Evolutionary conservation across 2,797 vertebrate genomes (phyloP).

Genomic region (Furcifer pardalis): DNA sequence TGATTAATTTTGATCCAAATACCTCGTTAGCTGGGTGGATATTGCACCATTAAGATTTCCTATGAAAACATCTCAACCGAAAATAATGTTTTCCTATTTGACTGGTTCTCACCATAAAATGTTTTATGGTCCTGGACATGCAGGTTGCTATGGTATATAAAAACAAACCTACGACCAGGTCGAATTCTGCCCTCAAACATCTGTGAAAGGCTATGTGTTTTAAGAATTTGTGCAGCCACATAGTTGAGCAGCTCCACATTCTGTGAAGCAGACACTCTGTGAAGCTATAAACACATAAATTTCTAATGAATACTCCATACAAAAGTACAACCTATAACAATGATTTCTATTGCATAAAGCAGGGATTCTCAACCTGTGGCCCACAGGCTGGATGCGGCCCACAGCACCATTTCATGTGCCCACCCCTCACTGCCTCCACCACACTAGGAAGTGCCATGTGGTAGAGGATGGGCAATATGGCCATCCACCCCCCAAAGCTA

Average conservation of each 20-base stretch:
- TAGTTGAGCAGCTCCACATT: background rate
- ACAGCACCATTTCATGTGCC: no score
- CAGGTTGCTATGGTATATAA: constrained; percentile 13
- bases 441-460: no score
- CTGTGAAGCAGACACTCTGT: background rate
- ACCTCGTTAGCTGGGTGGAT: background rate
- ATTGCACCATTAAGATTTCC: background rate
- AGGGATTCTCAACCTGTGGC: no score
- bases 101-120: constrained; percentile 6
- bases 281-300: no score
- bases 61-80: background rate
- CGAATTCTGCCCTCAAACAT: background rate
- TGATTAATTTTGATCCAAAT: background rate
- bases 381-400: no score
- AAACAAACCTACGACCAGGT: background rate
- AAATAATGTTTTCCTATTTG: background rate
- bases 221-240: background rate
- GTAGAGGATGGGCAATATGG: no score
- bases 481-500: no score
- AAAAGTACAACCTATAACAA: background rate
- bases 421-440: no score
- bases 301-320: background rate
- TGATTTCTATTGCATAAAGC: background rate
- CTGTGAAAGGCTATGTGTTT: constrained; percentile 5
- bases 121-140: background rate